Conservation (phyloP, 2,797 vertebrate species). For the Neopelma chrysocephalum region DNA sequence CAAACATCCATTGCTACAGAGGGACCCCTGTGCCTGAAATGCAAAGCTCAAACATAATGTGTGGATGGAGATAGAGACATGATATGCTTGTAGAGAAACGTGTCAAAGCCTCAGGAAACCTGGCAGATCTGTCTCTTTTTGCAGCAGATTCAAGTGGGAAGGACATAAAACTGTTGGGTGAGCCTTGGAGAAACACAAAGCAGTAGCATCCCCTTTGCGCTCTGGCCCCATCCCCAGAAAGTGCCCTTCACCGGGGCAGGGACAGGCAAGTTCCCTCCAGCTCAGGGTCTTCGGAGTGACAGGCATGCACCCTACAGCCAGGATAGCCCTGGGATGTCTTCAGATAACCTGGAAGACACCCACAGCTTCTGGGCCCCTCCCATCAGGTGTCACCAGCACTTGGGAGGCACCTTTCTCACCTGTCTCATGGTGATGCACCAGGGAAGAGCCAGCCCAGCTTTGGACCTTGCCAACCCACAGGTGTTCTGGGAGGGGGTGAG, state of each 20-base stretch:
- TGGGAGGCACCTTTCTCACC: not conserved
- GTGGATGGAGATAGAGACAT: not conserved
- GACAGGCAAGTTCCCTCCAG: not conserved
- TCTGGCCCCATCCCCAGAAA: not conserved
- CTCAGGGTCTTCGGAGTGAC: not conserved
- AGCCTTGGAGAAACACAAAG: not conserved
- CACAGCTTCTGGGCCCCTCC: not conserved
- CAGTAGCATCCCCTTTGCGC: not conserved
- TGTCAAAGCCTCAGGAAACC: not conserved
- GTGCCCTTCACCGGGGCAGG: not conserved
- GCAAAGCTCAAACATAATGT: not conserved
- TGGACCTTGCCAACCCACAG: not conserved
- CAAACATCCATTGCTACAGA: no score
- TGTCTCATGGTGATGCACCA: not conserved
- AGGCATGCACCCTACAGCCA: not conserved
- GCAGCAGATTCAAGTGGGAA: not conserved
- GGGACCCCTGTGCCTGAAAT: not conserved
- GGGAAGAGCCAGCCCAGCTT: not conserved
- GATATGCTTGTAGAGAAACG: not conserved
- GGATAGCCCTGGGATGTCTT: not conserved
- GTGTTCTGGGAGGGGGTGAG: not conserved
- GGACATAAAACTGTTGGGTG: not conserved
- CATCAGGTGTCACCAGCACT: accelerated
- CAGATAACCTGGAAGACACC: not conserved
- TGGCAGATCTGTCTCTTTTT: not conserved